Conservation (phyloP, 2,797 vertebrate genomes). For the Siniperca undulata region DNA sequence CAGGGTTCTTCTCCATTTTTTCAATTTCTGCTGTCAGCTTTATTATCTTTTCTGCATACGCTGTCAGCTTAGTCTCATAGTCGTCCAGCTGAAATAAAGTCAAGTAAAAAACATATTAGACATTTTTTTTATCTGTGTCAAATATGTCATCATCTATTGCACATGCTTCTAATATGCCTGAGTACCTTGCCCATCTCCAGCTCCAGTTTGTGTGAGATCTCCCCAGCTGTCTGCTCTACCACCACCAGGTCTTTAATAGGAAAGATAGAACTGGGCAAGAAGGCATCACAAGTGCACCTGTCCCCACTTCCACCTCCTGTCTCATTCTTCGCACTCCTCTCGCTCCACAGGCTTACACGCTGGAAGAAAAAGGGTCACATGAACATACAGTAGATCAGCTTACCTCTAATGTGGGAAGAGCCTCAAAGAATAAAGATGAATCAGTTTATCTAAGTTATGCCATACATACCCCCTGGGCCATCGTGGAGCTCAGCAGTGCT, state of each 20-base stretch:
- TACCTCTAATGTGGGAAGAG: neutral
- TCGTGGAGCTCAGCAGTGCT: conserved; percentile 64
- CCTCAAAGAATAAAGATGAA: conserved; percentile 21
- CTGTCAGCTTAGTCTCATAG: conserved; percentile 65
- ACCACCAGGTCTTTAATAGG: conserved; percentile 69
- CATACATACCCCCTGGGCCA: conserved; percentile 72
- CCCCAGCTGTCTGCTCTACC: conserved; percentile 66
- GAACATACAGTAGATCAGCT: conserved; percentile 11
- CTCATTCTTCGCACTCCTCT: conserved; percentile 52
- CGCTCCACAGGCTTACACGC: conserved; percentile 50
- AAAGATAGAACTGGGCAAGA: conserved; percentile 77
- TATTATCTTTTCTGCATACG: conserved; percentile 66
- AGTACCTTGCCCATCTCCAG: conserved; percentile 81
- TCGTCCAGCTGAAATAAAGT: conserved; percentile 67
- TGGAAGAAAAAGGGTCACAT: conserved; percentile 23
- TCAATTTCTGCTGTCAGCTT: conserved; percentile 58
- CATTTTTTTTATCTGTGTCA: neutral
- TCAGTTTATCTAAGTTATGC: neutral
- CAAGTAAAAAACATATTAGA: neutral
- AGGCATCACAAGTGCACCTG: conserved; percentile 79
- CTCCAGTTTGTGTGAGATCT: conserved; percentile 73
- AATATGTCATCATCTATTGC: neutral
- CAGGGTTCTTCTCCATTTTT: conserved; percentile 65
- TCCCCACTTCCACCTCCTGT: conserved; percentile 54
- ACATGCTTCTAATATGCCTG: neutral